Conservation (phyloP, 2,888 invertebrate genomes). For the Mystacides longicornis region DNA sequence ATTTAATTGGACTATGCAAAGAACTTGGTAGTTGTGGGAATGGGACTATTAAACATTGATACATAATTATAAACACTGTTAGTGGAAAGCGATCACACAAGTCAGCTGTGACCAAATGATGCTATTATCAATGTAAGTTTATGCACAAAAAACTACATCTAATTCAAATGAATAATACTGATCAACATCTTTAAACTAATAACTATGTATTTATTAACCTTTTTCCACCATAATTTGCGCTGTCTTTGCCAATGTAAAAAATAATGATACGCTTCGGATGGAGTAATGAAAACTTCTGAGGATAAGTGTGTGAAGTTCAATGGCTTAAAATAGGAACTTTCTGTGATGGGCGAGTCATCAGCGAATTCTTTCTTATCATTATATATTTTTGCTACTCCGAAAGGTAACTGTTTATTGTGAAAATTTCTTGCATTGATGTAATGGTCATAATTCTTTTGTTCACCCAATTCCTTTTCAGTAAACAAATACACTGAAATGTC, state of each 20-base stretch:
- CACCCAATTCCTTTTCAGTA: constrained; percentile 24
- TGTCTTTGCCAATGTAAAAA: constrained; percentile 71
- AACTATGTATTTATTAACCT: too few relatives aligned
- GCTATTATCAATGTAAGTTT: too few relatives aligned
- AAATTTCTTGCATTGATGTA: constrained; percentile 35
- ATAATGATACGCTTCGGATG: constrained; percentile 50
- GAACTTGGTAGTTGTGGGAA: too few relatives aligned
- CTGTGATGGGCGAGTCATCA: constrained; percentile 3
- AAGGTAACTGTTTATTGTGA: constrained; percentile 36
- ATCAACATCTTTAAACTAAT: too few relatives aligned
- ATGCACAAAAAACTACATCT: too few relatives aligned
- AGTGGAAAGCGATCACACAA: too few relatives aligned
- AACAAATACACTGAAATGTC: constrained; percentile 41
- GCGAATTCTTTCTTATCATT: not conserved
- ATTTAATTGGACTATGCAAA: too few relatives aligned
- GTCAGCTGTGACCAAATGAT: too few relatives aligned
- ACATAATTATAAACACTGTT: too few relatives aligned
- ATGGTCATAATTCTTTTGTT: constrained; percentile 28
- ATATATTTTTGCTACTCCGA: constrained; percentile 39
- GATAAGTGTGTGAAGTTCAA: constrained; percentile 30
- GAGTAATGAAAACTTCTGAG: constrained; percentile 41
- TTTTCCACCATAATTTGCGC: constrained; percentile 81
- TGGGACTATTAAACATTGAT: too few relatives aligned
- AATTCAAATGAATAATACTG: too few relatives aligned
- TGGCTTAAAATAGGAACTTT: constrained; percentile 14